Conservation (phyloP, 2,888 invertebrate species). For the Augiades crinisus region DNA sequence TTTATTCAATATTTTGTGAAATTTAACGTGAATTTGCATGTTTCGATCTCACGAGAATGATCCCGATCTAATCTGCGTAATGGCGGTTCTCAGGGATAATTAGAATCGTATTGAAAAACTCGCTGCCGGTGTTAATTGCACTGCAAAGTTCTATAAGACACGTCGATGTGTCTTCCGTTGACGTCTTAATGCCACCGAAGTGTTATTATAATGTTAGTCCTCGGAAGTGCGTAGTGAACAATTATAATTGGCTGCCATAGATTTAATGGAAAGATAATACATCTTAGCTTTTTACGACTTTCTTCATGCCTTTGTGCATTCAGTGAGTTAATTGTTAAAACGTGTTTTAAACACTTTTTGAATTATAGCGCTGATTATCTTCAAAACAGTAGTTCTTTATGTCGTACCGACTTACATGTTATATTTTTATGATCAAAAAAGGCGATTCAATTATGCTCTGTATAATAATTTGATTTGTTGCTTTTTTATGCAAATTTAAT, state of each 20-base stretch:
- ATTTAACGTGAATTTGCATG: conserved; percentile 44
- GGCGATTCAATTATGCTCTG: no score
- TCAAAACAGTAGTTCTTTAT: not conserved
- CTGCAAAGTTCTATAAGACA: conserved; percentile 32
- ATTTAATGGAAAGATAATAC: conserved; percentile 15
- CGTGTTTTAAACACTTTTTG: conserved; percentile 5
- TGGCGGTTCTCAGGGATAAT: conserved; percentile 61
- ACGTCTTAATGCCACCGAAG: conserved; percentile 22
- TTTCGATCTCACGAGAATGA: conserved; percentile 38
- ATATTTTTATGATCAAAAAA: no score
- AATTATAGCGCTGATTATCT: no score
- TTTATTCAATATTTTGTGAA: conserved; percentile 70
- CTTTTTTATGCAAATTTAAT: no score
- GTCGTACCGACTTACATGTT: no score
- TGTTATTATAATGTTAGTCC: conserved; percentile 13
- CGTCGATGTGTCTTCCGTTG: conserved; percentile 31
- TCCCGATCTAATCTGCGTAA: conserved; percentile 40
- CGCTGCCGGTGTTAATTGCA: conserved; percentile 44
- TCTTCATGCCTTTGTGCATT: not conserved
- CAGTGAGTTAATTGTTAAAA: conserved; percentile 11
- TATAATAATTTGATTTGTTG: no score
- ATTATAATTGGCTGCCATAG: conserved; percentile 20
- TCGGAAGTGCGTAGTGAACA: conserved; percentile 25
- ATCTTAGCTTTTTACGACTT: conserved; percentile 13
- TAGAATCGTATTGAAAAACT: conserved; percentile 56